Conservation (phyloP, 1,140 invertebrate genomes). For the Temnothorax curvispinosus region DNA sequence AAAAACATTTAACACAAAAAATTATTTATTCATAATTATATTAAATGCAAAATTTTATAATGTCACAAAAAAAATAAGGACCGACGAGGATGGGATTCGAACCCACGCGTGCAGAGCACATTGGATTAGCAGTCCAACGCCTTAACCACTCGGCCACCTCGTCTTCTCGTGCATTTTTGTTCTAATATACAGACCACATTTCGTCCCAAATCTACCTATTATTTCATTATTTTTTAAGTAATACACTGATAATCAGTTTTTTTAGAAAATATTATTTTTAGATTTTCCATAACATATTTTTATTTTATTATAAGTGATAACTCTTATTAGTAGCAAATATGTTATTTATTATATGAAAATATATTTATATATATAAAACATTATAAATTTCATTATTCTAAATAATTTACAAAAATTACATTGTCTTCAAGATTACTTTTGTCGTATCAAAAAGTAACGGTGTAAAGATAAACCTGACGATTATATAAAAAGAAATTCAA, state of each 20-base stretch:
- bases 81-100: slow-evolving; percentile 95
- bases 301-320: background rate
- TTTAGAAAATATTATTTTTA: background rate
- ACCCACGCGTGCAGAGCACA: slow-evolving; percentile 93
- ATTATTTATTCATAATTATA: slow-evolving; percentile 12
- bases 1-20: background rate
- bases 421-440: background rate
- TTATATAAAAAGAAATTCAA: background rate
- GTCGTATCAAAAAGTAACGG: background rate
- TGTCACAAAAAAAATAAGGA: background rate
- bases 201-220: background rate
- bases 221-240: background rate
- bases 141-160: slow-evolving; percentile 96
- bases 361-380: background rate
- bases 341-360: background rate
- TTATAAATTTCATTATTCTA: background rate
- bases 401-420: slow-evolving; percentile 5
- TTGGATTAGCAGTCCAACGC: slow-evolving; percentile 94
- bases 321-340: background rate
- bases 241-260: background rate
- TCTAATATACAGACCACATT: slow-evolving; percentile 44
- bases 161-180: slow-evolving; percentile 82
- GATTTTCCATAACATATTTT: background rate
- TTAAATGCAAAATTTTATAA: background rate
- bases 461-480: background rate